Evolutionary conservation across 2,113 vertebrate genomes (phyloP), one percentile per base, ranked within the genome.

Genomic region (Phylloscopus whistleri): DNA sequence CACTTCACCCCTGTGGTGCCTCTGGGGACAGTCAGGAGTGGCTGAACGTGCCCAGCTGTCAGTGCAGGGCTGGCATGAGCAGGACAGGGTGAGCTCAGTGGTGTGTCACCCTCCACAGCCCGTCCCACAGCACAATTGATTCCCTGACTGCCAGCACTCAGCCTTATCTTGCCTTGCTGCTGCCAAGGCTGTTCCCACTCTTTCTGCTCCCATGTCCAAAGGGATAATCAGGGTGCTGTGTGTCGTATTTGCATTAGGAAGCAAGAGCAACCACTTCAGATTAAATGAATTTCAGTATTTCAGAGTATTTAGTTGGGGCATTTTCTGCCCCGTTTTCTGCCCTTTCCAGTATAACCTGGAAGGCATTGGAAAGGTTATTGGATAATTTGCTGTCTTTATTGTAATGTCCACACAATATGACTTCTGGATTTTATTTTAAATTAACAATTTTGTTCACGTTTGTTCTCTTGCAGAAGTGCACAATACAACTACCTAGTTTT

Each of bases 1-100:
- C 3, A 0, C 16, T 55, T 31, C 35, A 22, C 35, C 22, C 30
- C 0, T 10, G 2, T 28, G 1, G 0, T 28, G 62, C 44, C 55
- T 20, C 48, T 75, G 24, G 70, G 26, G 39, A 3, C 7, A 6
- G n/a, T 9, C 48, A 43, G 5, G 27, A 37, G 48, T 1, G 46
- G 46, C 9, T 43, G 79, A 14, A 18, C 1, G 1, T 33, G 33
- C 7, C 52, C 48, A 12, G 3, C 7, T 58, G 58, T 15, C 66
- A 68, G n/a, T 31, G 70, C 33, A 81, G 75, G 12, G 1, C 41
- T 41, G 41, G 41, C 13, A 41, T 6, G 13, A 41, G 70, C 33
- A 81, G 75, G 12, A 1, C 49, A 20, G 19, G 26, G 4, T 21
- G 21, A 13, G 58, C 8, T 59, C 59, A 18, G 28, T 12, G 41